phyloP scores from a whole-genome alignment of 2,797 vertebrate genomes.

The Hafferia zeledoni region DNA sequence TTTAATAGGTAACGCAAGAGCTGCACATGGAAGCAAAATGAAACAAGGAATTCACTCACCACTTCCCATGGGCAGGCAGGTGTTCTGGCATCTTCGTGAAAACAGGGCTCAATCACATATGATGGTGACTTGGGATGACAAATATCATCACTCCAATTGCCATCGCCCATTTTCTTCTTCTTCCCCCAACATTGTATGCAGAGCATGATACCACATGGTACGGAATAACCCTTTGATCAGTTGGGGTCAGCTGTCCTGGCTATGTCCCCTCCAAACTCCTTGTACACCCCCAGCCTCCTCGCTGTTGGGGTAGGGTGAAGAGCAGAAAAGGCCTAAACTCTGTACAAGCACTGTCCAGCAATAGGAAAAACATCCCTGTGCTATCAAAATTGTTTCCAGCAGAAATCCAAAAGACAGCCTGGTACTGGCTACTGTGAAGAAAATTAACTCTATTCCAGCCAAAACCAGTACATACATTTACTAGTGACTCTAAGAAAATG shows the following conservation, averaged over 20 bases:
- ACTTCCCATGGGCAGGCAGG: not conserved
- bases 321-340: not conserved
- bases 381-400: not conserved
- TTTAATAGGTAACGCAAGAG: not conserved
- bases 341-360: not conserved
- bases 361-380: not conserved
- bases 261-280: accelerated
- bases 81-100: not conserved
- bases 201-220: not conserved
- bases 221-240: not conserved
- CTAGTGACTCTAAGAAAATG: not conserved
- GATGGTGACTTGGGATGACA: not conserved
- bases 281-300: not conserved
- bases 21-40: not conserved
- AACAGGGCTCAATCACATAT: not conserved
- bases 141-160: not conserved
- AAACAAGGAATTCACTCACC: not conserved
- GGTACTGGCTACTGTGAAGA: not conserved
- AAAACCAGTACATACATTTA: not conserved
- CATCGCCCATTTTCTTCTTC: accelerated
- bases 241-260: not conserved
- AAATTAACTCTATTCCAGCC: not conserved
- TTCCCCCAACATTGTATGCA: not conserved
- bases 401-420: not conserved
- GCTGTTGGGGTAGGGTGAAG: accelerated